Conservation (phyloP, 1,140 invertebrate genomes). For the Amphibalanus amphitrite region DNA sequence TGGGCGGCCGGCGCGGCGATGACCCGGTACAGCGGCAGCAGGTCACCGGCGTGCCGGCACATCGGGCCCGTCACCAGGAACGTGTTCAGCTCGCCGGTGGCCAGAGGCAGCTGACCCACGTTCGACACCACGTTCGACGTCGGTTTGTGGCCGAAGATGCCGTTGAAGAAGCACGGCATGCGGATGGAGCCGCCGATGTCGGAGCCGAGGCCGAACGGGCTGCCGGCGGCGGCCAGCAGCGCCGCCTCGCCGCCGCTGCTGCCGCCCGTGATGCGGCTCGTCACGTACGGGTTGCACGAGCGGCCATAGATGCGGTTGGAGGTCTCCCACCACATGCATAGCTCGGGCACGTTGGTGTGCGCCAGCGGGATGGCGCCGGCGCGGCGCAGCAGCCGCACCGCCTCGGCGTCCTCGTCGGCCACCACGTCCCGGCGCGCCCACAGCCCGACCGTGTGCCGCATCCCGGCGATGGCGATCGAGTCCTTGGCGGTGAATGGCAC, state of each 20-base stretch:
- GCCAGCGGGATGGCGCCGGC: conserved; percentile 58
- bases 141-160: conserved; percentile 89
- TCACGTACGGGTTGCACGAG: conserved; percentile 79
- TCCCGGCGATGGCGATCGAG: conserved; percentile 41
- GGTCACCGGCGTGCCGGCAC: conserved; percentile 68
- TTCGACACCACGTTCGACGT: conserved; percentile 60
- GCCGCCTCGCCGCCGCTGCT: conserved; percentile 51
- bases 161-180: conserved; percentile 86
- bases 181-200: conserved; percentile 93
- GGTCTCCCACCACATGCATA: conserved; percentile 67
- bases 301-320: conserved; percentile 67
- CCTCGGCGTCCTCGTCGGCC: conserved; percentile 42
- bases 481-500: conserved; percentile 76
- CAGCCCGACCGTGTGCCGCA: conserved; percentile 45
- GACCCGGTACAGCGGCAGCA: conserved; percentile 40
- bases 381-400: conserved; percentile 37
- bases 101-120: conserved; percentile 54
- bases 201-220: conserved; percentile 73
- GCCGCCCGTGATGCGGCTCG: conserved; percentile 60
- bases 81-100: conserved; percentile 40
- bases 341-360: conserved; percentile 69
- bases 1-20: conserved; percentile 36
- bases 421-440: conserved; percentile 34
- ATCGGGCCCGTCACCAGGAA: conserved; percentile 73
- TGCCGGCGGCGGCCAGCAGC: conserved; percentile 51